phyloP scores from a whole-genome alignment of 2,113 vertebrate genomes.

The Thunnus maccoyii region DNA sequence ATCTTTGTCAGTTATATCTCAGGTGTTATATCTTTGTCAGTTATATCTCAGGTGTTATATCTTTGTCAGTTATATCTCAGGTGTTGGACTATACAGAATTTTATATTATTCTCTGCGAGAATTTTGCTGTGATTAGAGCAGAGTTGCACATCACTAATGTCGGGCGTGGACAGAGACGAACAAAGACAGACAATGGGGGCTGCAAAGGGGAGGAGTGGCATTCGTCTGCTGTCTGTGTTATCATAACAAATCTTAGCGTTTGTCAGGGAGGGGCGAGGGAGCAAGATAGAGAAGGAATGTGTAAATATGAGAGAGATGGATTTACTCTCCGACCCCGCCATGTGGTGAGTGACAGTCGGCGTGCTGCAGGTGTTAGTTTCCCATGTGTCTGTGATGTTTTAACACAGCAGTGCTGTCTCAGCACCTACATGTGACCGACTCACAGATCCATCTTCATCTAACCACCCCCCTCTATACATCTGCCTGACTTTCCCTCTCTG shows the following conservation, averaged over 20 bases:
- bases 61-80: no score
- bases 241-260: constrained; percentile 68
- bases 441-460: constrained; percentile 36
- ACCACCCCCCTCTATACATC: background rate
- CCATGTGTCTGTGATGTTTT: constrained; percentile 49
- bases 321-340: constrained; percentile 24
- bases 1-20: no score
- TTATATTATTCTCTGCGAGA: background rate
- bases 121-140: constrained; percentile 22
- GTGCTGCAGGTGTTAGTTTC: constrained; percentile 59
- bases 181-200: constrained; percentile 42
- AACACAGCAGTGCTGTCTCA: constrained; percentile 44
- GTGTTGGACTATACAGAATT: no score
- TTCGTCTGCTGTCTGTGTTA: constrained; percentile 70
- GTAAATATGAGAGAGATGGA: constrained; percentile 55
- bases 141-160: background rate
- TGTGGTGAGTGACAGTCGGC: constrained; percentile 48
- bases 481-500: constrained; percentile 2
- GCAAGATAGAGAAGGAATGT: constrained; percentile 48
- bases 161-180: constrained; percentile 9
- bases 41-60: no score
- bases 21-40: no score
- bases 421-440: constrained; percentile 55
- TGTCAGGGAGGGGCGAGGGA: constrained; percentile 32
- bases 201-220: constrained; percentile 22